A percentile compares a stretch with the other conserved stretches of the same genome.
Evolutionary conservation across 2,888 invertebrate genomes (phyloP).

Genomic region (Nemapogon koenigi): DNA sequence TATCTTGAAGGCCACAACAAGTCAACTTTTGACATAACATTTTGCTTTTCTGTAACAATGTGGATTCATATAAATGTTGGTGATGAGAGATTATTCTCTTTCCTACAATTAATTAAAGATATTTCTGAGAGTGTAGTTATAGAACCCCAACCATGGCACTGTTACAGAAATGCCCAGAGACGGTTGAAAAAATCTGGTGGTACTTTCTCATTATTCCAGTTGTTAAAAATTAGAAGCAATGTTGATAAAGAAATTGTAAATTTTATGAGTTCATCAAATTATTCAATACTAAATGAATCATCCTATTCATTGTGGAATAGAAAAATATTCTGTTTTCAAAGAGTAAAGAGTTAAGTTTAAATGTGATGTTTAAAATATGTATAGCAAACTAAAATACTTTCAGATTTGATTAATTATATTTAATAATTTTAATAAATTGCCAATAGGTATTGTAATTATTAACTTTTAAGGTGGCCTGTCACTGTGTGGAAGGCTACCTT

Average conservation of each 20-base stretch:
- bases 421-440: too few relatives aligned
- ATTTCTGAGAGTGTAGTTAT: slow-evolving; percentile 68
- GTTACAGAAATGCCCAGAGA: slow-evolving; percentile 78
- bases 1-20: slow-evolving; percentile 50
- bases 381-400: too few relatives aligned
- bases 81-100: slow-evolving; percentile 71
- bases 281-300: slow-evolving; percentile 64
- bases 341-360: slow-evolving; percentile 11
- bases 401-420: too few relatives aligned
- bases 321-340: slow-evolving; percentile 69
- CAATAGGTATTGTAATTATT: too few relatives aligned
- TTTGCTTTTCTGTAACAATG: slow-evolving; percentile 87
- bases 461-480: too few relatives aligned
- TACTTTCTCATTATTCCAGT: slow-evolving; percentile 65
- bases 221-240: slow-evolving; percentile 66
- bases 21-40: slow-evolving; percentile 69
- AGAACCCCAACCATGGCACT: slow-evolving; percentile 88
- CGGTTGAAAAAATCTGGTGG: slow-evolving; percentile 70
- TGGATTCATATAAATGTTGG: slow-evolving; percentile 90
- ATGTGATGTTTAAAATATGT: too few relatives aligned
- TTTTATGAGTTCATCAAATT: slow-evolving; percentile 48
- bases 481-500: too few relatives aligned
- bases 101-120: slow-evolving; percentile 64
- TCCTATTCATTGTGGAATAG: slow-evolving; percentile 72
- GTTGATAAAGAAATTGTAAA: slow-evolving; percentile 68